Evolutionary conservation across 2,113 vertebrate species (phyloP).

Genomic region (Hippoglossus stenolepis): DNA sequence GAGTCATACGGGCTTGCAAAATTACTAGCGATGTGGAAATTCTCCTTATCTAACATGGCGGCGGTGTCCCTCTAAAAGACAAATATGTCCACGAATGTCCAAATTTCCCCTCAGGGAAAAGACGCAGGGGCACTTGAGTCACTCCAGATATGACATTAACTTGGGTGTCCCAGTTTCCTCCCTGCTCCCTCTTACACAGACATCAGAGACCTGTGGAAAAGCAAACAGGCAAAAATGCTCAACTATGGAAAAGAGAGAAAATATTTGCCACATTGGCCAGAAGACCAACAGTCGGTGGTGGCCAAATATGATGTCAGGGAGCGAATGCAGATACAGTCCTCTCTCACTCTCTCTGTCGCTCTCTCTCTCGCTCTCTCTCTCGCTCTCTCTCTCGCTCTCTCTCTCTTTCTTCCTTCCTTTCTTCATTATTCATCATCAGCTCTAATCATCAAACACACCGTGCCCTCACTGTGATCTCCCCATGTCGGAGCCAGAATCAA

Average conservation of each 20-base stretch:
- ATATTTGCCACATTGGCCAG: slow-evolving; percentile 66
- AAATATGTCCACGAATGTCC: background rate
- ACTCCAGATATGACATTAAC: background rate
- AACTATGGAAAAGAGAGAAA: slow-evolving; percentile 75
- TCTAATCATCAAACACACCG: slow-evolving; percentile 44
- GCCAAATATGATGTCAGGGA: slow-evolving; percentile 78
- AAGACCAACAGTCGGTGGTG: slow-evolving; percentile 33
- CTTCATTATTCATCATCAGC: slow-evolving; percentile 49
- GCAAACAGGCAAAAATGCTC: slow-evolving; percentile 61
- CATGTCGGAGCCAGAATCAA: slow-evolving; percentile 46
- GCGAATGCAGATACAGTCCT: slow-evolving; percentile 40
- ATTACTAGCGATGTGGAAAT: slow-evolving; percentile 32
- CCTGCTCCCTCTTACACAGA: slow-evolving; percentile 32
- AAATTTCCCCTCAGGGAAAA: background rate
- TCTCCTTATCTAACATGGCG: slow-evolving; percentile 32
- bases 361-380: background rate
- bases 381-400: background rate
- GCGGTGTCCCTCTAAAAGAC: background rate
- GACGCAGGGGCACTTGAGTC: background rate
- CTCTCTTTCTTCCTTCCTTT: background rate
- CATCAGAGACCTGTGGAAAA: slow-evolving; percentile 67
- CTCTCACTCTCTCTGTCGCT: background rate
- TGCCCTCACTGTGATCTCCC: slow-evolving; percentile 40
- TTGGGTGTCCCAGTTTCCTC: slow-evolving; percentile 34
- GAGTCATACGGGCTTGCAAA: slow-evolving; percentile 50